Conservation (phyloP, 1,140 invertebrate species). For the Gyrodactylus bullatarudis region DNA sequence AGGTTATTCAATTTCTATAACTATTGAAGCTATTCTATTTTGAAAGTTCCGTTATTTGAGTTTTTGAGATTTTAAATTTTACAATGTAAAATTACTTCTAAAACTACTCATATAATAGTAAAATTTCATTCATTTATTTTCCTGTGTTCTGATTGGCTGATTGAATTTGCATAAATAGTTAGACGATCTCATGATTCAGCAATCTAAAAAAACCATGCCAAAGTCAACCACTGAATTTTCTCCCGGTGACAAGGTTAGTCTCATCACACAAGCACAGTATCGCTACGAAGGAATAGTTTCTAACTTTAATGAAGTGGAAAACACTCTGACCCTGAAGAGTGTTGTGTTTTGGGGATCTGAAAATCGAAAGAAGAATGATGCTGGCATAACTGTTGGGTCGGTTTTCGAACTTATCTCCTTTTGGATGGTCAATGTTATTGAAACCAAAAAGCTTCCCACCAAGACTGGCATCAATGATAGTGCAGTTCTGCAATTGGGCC, state of each 20-base stretch:
- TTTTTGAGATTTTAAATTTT: too few species aligned
- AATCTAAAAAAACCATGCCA: too few species aligned
- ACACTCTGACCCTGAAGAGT: background rate
- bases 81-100: too few species aligned
- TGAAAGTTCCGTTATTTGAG: too few species aligned
- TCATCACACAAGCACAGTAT: background rate
- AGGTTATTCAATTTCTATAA: too few species aligned
- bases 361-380: background rate
- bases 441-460: background rate
- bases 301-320: background rate
- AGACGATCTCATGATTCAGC: too few species aligned
- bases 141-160: too few species aligned
- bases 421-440: background rate
- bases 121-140: too few species aligned
- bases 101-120: too few species aligned
- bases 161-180: too few species aligned
- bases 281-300: background rate
- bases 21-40: too few species aligned
- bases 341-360: background rate
- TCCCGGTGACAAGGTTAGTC: background rate
- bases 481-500: background rate
- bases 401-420: background rate
- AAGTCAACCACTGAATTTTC: too few species aligned
- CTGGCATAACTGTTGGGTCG: background rate
- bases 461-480: background rate